These are phyloP conservation scores for Drosophila watanabei DNA, from an alignment of 1,140 invertebrate genomes.

Conservation along the genomic window DNA sequence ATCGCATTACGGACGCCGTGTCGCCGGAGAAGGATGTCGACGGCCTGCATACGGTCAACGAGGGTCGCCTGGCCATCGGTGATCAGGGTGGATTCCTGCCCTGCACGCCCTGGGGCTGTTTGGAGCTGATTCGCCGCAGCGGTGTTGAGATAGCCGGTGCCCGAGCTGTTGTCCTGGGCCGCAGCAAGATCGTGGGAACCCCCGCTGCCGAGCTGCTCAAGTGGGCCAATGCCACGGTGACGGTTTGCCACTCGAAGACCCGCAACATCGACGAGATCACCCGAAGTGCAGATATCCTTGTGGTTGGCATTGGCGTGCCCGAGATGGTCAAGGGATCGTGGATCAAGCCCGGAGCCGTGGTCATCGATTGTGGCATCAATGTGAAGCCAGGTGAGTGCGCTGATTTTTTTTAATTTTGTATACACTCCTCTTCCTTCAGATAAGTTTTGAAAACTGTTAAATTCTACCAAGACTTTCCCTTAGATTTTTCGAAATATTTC, in stretches of 20 bases:
- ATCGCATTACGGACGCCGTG: conserved; percentile 95
- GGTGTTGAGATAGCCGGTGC: conserved; percentile 93
- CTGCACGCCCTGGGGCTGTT: conserved; percentile 96
- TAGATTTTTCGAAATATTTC: neutral
- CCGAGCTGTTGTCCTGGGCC: conserved; percentile 96
- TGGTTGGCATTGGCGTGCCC: conserved; percentile 97
- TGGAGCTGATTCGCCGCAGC: conserved; percentile 95
- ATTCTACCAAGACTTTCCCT: neutral
- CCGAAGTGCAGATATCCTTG: conserved; percentile 96
- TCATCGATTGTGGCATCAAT: conserved; percentile 99
- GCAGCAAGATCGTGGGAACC: conserved; percentile 99
- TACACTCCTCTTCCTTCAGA: neutral
- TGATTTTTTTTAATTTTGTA: neutral
- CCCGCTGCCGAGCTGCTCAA: conserved; percentile 97
- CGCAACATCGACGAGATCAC: conserved; percentile 93
- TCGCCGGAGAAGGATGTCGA: conserved; percentile 97
- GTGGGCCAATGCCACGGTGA: conserved; percentile 98
- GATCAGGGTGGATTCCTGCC: conserved; percentile 95
- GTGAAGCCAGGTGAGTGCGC: conserved; percentile 92
- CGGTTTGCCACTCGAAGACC: conserved; percentile 98
- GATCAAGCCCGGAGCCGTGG: conserved; percentile 99
- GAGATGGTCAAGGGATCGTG: conserved; percentile 97
- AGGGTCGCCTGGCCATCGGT: conserved; percentile 94
- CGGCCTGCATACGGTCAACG: conserved; percentile 96
- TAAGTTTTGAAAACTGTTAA: neutral